Percentiles rank a stretch among this genome's conserved stretches.
Conservation (phyloP, 2,113 vertebrate species). For the Etheostoma spectabile region DNA sequence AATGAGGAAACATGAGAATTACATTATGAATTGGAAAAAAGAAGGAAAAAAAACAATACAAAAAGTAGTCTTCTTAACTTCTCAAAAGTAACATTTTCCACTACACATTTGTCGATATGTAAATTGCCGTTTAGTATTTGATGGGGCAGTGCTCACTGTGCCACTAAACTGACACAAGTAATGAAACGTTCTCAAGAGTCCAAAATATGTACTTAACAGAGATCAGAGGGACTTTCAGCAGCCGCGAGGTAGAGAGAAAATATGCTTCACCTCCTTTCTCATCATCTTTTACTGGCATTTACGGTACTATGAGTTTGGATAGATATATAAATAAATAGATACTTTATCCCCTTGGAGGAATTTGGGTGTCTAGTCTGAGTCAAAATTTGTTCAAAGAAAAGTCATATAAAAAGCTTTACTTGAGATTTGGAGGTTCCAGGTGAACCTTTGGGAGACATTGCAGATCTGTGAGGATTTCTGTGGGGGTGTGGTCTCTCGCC, state of each 20-base stretch:
- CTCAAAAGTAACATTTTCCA: constrained; percentile 2
- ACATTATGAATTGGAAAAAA: constrained; percentile 20
- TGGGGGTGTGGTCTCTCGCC: too few species aligned
- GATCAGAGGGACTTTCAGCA: neutral
- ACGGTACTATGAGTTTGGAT: neutral
- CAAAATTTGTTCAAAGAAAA: too few species aligned
- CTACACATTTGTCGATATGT: neutral
- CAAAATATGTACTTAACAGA: neutral
- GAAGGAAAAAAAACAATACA: neutral
- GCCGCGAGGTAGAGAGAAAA: neutral
- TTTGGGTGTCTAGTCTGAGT: too few species aligned
- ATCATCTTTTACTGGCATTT: neutral
- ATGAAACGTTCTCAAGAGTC: neutral
- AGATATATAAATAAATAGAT: too few species aligned
- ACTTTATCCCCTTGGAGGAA: too few species aligned
- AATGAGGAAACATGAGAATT: neutral
- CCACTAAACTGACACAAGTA: neutral
- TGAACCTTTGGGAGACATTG: too few species aligned
- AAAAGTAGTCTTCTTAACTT: neutral
- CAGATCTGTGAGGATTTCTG: too few species aligned
- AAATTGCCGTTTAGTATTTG: neutral
- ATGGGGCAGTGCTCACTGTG: neutral
- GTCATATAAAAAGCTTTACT: too few species aligned
- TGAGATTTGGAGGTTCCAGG: too few species aligned
- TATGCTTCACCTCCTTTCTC: neutral